phyloP scores from a whole-genome alignment of 2,797 vertebrate species.

The Glossophaga mutica region DNA sequence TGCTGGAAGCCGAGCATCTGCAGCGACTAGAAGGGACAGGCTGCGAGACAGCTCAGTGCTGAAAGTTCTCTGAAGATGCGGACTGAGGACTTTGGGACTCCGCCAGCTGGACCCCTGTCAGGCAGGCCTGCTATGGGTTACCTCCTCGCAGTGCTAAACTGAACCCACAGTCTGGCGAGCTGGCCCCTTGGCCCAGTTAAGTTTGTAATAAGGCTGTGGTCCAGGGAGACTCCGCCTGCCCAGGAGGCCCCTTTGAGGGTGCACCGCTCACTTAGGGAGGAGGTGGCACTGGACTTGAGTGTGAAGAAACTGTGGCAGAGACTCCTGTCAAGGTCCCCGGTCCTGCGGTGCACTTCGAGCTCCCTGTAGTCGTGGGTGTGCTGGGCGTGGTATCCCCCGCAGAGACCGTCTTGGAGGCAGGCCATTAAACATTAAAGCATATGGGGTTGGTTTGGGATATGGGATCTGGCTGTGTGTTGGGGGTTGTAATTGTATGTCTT shows the following conservation, averaged over 20 bases:
- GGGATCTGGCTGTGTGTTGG: background rate
- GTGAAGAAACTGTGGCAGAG: constrained; percentile 78
- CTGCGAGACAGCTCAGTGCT: background rate
- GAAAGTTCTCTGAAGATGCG: background rate
- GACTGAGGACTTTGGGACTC: background rate
- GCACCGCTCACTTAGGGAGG: background rate
- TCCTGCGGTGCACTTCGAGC: background rate
- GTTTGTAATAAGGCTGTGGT: constrained; percentile 52
- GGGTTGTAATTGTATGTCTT: background rate
- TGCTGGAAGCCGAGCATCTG: background rate
- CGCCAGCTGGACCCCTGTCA: background rate
- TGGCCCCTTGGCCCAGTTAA: constrained; percentile 59
- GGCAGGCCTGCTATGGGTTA: background rate
- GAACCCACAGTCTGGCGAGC: background rate
- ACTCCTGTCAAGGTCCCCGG: fast-evolving
- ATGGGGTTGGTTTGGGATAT: constrained; percentile 55
- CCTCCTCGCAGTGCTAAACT: background rate
- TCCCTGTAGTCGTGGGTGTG: background rate
- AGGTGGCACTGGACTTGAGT: constrained; percentile 78
- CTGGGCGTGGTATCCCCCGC: background rate
- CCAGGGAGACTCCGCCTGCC: background rate
- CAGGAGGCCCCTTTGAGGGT: background rate
- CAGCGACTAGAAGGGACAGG: background rate
- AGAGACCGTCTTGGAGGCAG: background rate
- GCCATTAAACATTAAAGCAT: constrained; percentile 69